phyloP scores from a whole-genome alignment of 1,140 invertebrate genomes.

The Zelostemma sp. region DNA sequence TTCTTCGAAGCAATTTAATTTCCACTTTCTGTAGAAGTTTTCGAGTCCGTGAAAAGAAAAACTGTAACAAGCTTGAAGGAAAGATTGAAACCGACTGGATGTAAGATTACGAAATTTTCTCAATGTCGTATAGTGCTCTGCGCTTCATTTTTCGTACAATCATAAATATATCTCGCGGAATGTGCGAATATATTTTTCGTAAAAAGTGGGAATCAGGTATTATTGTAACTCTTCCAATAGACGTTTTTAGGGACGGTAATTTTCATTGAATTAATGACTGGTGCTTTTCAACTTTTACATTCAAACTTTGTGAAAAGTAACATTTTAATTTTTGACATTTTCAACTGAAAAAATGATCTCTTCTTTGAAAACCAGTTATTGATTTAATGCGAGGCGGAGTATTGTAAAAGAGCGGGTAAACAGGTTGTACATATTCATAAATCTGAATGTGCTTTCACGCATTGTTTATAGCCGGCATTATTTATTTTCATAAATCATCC shows the following conservation, averaged over 20 bases:
- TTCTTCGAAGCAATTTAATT: too few species aligned
- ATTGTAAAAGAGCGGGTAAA: not conserved
- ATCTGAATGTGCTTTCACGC: not conserved
- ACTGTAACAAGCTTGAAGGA: not conserved
- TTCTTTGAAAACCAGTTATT: not conserved
- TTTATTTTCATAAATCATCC: conserved; percentile 2
- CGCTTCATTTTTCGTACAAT: not conserved
- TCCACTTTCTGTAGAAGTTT: conserved; percentile 9
- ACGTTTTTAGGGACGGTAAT: not conserved
- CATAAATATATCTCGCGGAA: not conserved
- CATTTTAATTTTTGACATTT: not conserved
- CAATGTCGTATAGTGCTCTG: not conserved
- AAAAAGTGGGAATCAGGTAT: conserved; percentile 1
- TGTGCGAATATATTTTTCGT: not conserved
- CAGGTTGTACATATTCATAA: not conserved
- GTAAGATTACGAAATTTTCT: not conserved
- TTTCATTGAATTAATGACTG: not conserved
- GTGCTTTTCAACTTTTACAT: not conserved
- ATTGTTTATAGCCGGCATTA: not conserved
- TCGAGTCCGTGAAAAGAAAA: not conserved
- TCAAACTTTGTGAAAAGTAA: not conserved
- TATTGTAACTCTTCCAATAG: not conserved
- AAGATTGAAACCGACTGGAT: not conserved
- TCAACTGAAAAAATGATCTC: not conserved
- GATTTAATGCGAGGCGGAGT: not conserved